Evolutionary conservation across 92 coral and sea anemone genomes (phyloP), one percentile per base, ranked within the genome.

Genomic region (Epizoanthus fatuus): DNA sequence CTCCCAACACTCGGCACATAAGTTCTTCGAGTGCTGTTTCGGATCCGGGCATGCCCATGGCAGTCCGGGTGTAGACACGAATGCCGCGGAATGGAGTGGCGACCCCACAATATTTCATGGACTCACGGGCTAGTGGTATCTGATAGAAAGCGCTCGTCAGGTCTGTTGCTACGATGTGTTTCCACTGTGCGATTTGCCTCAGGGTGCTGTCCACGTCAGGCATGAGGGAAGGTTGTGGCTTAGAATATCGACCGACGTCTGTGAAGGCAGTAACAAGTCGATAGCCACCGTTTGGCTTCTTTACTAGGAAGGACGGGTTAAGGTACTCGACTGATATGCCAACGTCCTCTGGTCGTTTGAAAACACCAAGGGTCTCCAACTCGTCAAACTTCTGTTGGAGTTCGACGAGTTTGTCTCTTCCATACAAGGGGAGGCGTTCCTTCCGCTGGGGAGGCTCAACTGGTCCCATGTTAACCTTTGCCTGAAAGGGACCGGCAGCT

Each of bases 111-210:
- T 81, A 87, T 45, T 87, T 87, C 91, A 81, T 87, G 49, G 87
- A 84, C 14, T 89, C 86, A 17, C 60, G 49, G 8, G 93, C 49
- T 32, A 84, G 86, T 38, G 94, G 88, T 9, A 91, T 82, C 73
- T 86, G 88, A 86, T 91, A 91, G 75, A 91, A 87, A 14, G 91
- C 93, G 76, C 90, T 90, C 19, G 85, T 89, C 40, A 89, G 29
- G 67, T 86, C 91, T 6, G 91, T 90, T 4, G 76, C 84, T 51
- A 81, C 51, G 79, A 86, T 83, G 86, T 86, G 80, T 40, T 84
- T 86, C 86, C 94, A 90, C 85, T 90, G 91, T 15, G 87, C 91
- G 32, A 90, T 90, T 38, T 7, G 85, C 7, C 88, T 77, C 60
- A 81, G 12, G 75, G 88, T 81, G 81, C 84, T 72, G 66, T 76